Evolutionary conservation across 2,797 vertebrate genomes (phyloP).

Genomic region (Chelmon rostratus): DNA sequence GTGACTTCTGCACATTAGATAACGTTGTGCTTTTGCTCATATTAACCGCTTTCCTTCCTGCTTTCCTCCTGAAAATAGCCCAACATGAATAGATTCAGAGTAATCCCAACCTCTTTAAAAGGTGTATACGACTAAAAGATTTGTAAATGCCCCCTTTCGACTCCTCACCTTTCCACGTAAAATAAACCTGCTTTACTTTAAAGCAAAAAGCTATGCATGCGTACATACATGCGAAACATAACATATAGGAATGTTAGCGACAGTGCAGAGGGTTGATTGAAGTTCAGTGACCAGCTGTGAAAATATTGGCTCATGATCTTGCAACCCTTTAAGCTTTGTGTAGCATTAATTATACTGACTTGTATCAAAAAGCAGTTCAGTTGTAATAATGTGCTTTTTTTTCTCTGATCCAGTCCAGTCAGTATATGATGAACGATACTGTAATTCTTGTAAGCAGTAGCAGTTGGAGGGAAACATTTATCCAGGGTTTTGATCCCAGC

Average conservation of each 20-base stretch:
- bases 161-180: neutral
- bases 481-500: neutral
- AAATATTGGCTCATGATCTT: conserved; percentile 12
- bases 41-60: neutral
- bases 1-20: neutral
- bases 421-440: neutral
- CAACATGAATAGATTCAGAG: neutral
- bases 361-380: neutral
- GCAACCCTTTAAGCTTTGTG: neutral
- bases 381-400: neutral
- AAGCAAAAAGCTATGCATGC: neutral
- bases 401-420: neutral
- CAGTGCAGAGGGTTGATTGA: neutral
- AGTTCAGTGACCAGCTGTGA: conserved; percentile 1
- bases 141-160: neutral
- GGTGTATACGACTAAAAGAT: neutral
- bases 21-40: neutral
- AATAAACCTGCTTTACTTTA: conserved; percentile 4
- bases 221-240: neutral
- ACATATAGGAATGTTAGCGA: neutral
- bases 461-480: neutral
- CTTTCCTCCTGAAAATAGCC: neutral
- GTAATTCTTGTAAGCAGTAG: neutral
- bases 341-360: neutral
- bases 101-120: no score